Conservation (phyloP, 2,888 invertebrate genomes). For the Dynastes grantii region DNA sequence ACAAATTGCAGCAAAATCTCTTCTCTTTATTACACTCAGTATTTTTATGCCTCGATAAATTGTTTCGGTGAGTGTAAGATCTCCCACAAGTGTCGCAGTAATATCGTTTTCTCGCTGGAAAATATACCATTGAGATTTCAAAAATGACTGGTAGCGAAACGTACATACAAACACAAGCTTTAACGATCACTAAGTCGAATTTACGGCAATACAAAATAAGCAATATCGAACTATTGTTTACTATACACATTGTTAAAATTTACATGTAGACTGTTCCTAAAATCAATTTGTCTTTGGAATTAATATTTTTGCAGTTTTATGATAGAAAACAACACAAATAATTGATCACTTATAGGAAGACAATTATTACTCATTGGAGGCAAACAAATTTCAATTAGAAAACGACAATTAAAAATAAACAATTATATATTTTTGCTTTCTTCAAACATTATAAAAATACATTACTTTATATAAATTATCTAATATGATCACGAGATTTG, state of each 20-base stretch:
- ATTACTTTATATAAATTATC: neutral
- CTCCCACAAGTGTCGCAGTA: constrained; percentile 64
- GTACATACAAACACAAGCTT: neutral
- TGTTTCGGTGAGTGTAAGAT: constrained; percentile 65
- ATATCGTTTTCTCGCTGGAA: constrained; percentile 55
- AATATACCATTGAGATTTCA: constrained; percentile 16
- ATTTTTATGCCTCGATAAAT: constrained; percentile 64
- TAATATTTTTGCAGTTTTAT: no score
- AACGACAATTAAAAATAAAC: neutral
- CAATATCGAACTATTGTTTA: no score
- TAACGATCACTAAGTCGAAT: no score
- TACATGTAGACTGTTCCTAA: no score
- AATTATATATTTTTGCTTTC: neutral
- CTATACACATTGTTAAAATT: no score
- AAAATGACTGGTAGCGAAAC: neutral
- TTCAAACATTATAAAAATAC: neutral
- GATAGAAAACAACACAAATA: no score
- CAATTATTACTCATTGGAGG: no score
- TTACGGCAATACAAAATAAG: no score
- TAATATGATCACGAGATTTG: neutral
- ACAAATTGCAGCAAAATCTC: constrained; percentile 49
- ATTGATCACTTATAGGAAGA: no score
- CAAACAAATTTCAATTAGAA: neutral
- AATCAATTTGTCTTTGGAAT: no score
- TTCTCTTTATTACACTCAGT: constrained; percentile 64